Evolutionary conservation across 2,888 invertebrate species (phyloP), one percentile per base, ranked within the genome.

Genomic region (Pteria penguin): DNA sequence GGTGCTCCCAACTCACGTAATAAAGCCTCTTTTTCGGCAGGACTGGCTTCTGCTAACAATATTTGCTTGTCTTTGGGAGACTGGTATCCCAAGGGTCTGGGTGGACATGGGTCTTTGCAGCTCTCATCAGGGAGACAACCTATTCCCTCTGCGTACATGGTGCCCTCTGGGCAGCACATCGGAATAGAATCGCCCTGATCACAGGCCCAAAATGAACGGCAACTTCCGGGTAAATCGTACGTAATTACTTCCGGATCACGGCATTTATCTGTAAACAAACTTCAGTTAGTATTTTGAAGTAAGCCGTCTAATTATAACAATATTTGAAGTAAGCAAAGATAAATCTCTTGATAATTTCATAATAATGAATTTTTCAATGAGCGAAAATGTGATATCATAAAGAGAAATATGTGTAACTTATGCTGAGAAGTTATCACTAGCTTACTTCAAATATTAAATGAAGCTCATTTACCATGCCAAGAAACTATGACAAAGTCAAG

Each of bases 181-280:
- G 85, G 84, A 8, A 75, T 69, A 11, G 85, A 85, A n/a, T 78
- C 75, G 27, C 80, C 62, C 11, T 60, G 65, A 27, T 75, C 70
- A 61, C 85, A 85, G 60, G 73, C 72, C 79, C 78, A 84, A 71
- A 82, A 83, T 24, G 80, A 75, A 5, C 85, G 76, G 62, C 85
- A 85, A 26, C 72, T 73, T 31, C 77, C 75, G 4, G 67, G 60
- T 29, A 74, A 68, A 18, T 36, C 54, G 18, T 78, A 52, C 1
- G 74, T 61, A 63, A 82, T 76, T 5, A 75, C 68, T 61, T 69
- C 58, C 26, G 70, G 73, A 32, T 81, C 79, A 2, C 76, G 67
- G 60, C 75, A 70, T 8, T 69, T 76, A 57, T 85, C 85, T 84
- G 74, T 33, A 79, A 76, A 72, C 69, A 77, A 69, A 67, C 36